phyloP scores from a whole-genome alignment of 2,113 vertebrate species.

The Phalacrocorax carbo region DNA sequence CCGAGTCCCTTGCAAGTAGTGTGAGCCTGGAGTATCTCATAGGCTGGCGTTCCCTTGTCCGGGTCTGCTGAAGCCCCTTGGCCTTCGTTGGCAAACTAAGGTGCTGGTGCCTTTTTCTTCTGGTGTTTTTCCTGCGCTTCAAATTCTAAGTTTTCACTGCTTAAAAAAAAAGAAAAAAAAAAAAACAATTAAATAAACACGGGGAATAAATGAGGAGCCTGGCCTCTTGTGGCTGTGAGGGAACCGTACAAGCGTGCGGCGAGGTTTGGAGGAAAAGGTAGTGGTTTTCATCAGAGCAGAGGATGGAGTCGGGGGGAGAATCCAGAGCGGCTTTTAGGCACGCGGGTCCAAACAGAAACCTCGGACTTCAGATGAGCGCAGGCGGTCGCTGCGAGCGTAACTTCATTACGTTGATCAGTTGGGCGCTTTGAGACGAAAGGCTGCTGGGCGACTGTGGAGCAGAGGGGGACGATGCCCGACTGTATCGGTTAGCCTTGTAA shows the following conservation, averaged over 20 bases:
- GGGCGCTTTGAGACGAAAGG: background rate
- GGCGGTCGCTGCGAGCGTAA: background rate
- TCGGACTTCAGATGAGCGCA: background rate
- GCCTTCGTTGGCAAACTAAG: background rate
- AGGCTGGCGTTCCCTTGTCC: background rate
- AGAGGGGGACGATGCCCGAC: background rate
- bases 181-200: too few relatives aligned
- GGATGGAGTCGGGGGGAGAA: background rate
- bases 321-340: background rate
- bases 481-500: too few relatives aligned
- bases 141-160: background rate
- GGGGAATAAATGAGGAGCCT: background rate
- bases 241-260: background rate
- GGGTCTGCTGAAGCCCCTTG: background rate
- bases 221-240: background rate
- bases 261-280: background rate
- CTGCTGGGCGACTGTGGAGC: background rate
- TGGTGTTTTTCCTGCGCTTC: background rate
- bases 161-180: background rate
- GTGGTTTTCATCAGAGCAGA: fast-evolving
- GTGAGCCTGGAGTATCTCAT: background rate
- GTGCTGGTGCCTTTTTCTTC: background rate
- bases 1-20: background rate
- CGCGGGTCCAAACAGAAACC: background rate
- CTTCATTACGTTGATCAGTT: background rate